phyloP scores from a whole-genome alignment of 2,888 invertebrate species.

The Ephialtes manifestator region DNA sequence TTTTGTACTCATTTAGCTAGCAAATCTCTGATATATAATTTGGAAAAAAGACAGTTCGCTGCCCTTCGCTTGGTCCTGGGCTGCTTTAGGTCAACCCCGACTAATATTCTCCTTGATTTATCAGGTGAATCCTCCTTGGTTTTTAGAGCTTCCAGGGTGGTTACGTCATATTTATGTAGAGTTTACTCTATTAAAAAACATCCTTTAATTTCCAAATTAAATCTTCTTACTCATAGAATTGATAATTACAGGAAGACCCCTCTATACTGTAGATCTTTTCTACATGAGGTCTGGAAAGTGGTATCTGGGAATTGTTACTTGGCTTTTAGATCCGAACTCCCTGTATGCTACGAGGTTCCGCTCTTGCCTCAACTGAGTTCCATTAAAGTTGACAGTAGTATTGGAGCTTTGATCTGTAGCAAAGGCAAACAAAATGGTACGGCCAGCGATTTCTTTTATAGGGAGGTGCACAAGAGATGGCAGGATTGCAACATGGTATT shows the following conservation, averaged over 20 bases:
- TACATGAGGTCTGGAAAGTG: not conserved
- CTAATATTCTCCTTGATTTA: not conserved
- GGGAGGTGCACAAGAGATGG: not conserved
- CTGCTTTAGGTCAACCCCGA: constrained; percentile 19
- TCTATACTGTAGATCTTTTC: not conserved
- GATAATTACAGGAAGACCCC: not conserved
- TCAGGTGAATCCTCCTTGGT: not conserved
- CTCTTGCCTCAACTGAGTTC: not conserved
- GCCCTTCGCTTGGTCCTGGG: not conserved
- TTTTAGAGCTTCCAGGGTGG: not conserved
- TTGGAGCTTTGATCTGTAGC: too few relatives aligned
- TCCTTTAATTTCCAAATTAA: constrained; percentile 10
- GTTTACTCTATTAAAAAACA: not conserved
- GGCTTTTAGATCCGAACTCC: not conserved
- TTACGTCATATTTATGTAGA: not conserved
- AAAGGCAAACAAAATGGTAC: too few relatives aligned
- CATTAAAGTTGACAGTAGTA: not conserved
- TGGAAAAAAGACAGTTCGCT: not conserved
- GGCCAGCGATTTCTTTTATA: not conserved
- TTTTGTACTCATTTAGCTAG: constrained; percentile 4
- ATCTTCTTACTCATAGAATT: not conserved
- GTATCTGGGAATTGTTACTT: not conserved
- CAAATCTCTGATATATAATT: not conserved
- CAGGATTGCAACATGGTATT: not conserved
- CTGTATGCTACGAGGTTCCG: not conserved